Evolutionary conservation across 2,888 invertebrate species (phyloP).

Genomic region (Helleia helle): DNA sequence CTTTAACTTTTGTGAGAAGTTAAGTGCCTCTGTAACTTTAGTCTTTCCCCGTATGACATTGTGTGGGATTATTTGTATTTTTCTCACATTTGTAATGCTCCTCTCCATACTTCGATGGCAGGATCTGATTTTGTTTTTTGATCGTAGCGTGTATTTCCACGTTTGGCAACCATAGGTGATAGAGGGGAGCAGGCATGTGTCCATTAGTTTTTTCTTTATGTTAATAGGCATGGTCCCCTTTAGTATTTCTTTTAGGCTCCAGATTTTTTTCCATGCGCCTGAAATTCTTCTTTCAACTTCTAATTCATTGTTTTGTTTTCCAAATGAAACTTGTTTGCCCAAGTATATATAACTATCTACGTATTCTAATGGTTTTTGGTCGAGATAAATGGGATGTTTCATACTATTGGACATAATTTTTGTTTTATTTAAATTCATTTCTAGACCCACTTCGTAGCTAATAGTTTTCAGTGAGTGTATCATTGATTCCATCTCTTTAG

Average conservation of each 20-base stretch:
- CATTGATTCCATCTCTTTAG: slow-evolving; percentile 12
- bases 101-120: slow-evolving; percentile 17
- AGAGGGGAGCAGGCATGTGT: slow-evolving; percentile 14
- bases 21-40: slow-evolving; percentile 16
- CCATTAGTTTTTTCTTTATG: slow-evolving; percentile 12
- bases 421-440: slow-evolving; percentile 20
- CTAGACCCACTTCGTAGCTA: slow-evolving; percentile 16
- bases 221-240: slow-evolving; percentile 12
- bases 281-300: slow-evolving; percentile 14
- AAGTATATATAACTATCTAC: slow-evolving; percentile 17
- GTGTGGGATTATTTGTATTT: slow-evolving; percentile 16
- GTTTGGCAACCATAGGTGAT: slow-evolving; percentile 14
- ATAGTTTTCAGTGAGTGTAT: slow-evolving; percentile 14
- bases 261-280: slow-evolving; percentile 13
- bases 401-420: slow-evolving; percentile 20
- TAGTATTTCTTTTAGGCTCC: slow-evolving; percentile 16
- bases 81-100: slow-evolving; percentile 17
- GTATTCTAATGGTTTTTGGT: slow-evolving; percentile 15
- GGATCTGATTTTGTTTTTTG: slow-evolving; percentile 16
- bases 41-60: slow-evolving; percentile 14
- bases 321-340: slow-evolving; percentile 18
- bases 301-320: slow-evolving; percentile 4
- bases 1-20: slow-evolving; percentile 15
- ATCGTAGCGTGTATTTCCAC: slow-evolving; percentile 10
- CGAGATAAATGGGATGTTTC: slow-evolving; percentile 10